Base-by-base conservation (phyloP, 2,888 invertebrate species). In the Ochropacha duplaris region DNA sequence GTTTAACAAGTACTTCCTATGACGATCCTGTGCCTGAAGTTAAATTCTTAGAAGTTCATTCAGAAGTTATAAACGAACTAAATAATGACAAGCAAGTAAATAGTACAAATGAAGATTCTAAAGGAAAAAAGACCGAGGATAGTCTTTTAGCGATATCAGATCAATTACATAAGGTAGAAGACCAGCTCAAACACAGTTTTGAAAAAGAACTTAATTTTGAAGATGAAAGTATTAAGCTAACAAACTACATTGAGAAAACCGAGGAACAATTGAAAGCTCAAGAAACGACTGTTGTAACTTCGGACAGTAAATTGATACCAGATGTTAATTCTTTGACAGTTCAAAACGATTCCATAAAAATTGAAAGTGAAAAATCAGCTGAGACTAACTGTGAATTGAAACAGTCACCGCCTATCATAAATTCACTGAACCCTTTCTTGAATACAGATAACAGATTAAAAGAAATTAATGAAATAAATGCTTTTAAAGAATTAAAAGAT, bases 401-500 rank as follows among this genome's bases (percentile, higher is more conserved):
- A 60, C 56, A 74, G 34, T 60, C 64, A 16, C 57, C 64, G 16
- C 73, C 77, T 39, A 75, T 81, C 60, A 77, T 79, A 11, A 86
- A 86, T 68, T 86, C 89, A 1, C 76, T 87, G 0, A 92, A 92
- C 66, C 91, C 91, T 14, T 92, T 92, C 59, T 71, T 90, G 44
- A 88, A 84, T 61, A 77, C 80, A 61, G 86, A 88, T 55, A 81
- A 85, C 56, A 87, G 83, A 78, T 74, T 90, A 22, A 87, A 89
- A 68, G 90, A 91, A 73, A 83, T 92, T 3, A 87, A 87, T 65
- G 92, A 88, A 79, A 90, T 91, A 24, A 90, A 90, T 65, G 92
- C 92, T 39, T 93, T 93, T 26, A 90, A 89, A 75, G 93, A 93
- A 78, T 74, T 93, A 19, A 92, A 93, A 78, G 90, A 92, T 58